These are phyloP conservation scores for Selene dorsalis DNA, from an alignment of 2,797 vertebrate genomes.

Conservation along the genomic window DNA sequence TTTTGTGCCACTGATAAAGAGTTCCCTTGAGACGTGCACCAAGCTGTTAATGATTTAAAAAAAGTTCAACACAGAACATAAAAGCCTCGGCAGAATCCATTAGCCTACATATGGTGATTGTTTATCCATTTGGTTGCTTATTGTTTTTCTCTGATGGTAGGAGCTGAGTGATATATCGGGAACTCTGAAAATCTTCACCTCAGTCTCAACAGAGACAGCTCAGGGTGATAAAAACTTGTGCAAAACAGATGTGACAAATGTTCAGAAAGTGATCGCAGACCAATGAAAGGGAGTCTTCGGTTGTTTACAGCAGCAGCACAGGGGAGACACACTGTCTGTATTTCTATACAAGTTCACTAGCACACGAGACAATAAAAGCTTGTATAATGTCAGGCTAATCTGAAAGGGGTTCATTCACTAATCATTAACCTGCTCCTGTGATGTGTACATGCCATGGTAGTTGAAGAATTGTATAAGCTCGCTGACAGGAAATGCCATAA, in stretches of 20 bases:
- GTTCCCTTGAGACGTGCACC: conserved; percentile 45
- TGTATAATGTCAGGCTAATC: conserved; percentile 44
- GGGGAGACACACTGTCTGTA: conserved; percentile 27
- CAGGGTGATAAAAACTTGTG: conserved; percentile 27
- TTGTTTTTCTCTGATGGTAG: conserved; percentile 52
- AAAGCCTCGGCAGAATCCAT: conserved; percentile 47
- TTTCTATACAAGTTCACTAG: conserved; percentile 6
- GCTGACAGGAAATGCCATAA: conserved; percentile 39
- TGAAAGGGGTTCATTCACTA: conserved; percentile 56
- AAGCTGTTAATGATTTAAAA: conserved; percentile 57
- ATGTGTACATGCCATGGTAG: conserved; percentile 68
- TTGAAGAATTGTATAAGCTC: conserved; percentile 44
- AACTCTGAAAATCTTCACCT: conserved; percentile 13
- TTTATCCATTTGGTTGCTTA: conserved; percentile 55
- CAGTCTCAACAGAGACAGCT: conserved; percentile 23
- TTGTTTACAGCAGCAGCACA: conserved; percentile 44
- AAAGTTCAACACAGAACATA: conserved; percentile 36
- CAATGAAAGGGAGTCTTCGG: conserved; percentile 47
- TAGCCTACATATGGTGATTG: conserved; percentile 58
- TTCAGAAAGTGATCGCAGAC: conserved; percentile 24
- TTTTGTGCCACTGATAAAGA: conserved; percentile 59
- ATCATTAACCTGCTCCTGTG: conserved; percentile 70
- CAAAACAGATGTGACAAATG: conserved; percentile 45
- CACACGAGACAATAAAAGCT: conserved; percentile 37
- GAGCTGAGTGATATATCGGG: conserved; percentile 30